Base-by-base conservation (phyloP, 2,888 invertebrate species). In the Drosophila conformis region DNA sequence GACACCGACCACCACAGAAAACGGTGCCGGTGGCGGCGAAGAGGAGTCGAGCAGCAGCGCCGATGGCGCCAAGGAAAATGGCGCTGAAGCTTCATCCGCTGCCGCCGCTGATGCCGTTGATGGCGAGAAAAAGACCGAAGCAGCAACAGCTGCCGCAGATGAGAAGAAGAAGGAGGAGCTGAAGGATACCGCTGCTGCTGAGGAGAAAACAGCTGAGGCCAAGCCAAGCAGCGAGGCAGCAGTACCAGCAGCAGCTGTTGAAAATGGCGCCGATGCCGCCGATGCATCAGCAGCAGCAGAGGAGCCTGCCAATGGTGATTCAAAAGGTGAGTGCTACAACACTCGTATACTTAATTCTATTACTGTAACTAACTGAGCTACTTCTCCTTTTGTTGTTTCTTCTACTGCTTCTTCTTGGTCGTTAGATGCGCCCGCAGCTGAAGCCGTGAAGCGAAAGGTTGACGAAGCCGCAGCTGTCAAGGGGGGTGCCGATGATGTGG, bases 361-460 rank as follows among this genome's bases (percentile, higher is more conserved):
- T 49, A 46, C 15, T 38, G 11, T 36, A 46, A 76, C 73, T 81
- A 59, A 49, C 57, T 49, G 54, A 38, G 51, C 4, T 49, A 27
- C 48, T 3, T 15, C 11, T 18, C 18, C 13, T 21, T 49, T 31
- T 11, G 5, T 31, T n/a, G 10, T 21, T 31, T 21, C 3, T 27
- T 54, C 18, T 4, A 46, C n/a, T 46, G 21, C 4, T 25, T 25
- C 15, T 36, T 15, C 8, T 46, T 25, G 15, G 15, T 27, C 15
- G 46, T 46, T 42, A 91, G 91, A 91, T 78, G 91, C 92, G 72
- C 92, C 93, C 73, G 90, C 91, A 72, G 90, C 91, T 79, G 93
- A 93, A 80, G 91, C 93, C 40, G 93, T 93, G 10, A 93, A 93
- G 87, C 92, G 93, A 89, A 93, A 93, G 93, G 92, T 92, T 42